Conservation (phyloP, 2,797 vertebrate species). For the Diceros bicornis region DNA sequence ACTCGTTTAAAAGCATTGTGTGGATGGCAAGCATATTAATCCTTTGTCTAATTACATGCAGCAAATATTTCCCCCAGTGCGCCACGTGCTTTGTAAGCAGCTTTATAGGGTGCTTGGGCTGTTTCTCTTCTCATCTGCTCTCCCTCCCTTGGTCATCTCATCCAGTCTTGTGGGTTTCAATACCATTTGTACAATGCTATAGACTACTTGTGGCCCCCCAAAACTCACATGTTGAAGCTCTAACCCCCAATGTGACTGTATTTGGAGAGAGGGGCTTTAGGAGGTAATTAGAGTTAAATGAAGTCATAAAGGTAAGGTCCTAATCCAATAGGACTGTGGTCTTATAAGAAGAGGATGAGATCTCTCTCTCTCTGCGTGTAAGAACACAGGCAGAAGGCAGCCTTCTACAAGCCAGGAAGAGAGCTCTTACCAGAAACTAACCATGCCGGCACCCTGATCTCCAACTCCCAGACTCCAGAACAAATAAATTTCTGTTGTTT, state of each 20-base stretch:
- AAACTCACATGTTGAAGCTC: not conserved
- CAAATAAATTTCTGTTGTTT: not conserved
- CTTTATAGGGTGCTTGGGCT: rapidly evolving
- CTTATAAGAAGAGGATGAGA: not conserved
- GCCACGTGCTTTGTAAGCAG: not conserved
- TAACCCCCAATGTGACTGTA: no score
- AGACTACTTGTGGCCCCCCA: not conserved
- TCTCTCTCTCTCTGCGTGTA: no score
- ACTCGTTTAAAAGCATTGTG: not conserved
- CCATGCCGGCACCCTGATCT: no score
- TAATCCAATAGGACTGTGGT: not conserved
- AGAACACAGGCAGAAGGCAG: no score
- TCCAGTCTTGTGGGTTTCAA: not conserved
- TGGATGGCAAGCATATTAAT: not conserved
- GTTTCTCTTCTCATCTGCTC: not conserved
- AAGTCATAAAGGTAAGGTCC: not conserved
- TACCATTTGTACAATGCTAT: not conserved
- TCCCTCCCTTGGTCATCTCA: not conserved
- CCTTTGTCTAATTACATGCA: not conserved
- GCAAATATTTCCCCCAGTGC: not conserved
- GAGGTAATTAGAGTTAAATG: not conserved
- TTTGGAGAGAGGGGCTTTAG: not conserved
- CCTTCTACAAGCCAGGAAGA: not conserved
- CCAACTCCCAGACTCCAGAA: not conserved
- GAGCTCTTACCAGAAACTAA: not conserved